Evolutionary conservation across 1,140 invertebrate genomes (phyloP).

Genomic region (Periplaneta americana): DNA sequence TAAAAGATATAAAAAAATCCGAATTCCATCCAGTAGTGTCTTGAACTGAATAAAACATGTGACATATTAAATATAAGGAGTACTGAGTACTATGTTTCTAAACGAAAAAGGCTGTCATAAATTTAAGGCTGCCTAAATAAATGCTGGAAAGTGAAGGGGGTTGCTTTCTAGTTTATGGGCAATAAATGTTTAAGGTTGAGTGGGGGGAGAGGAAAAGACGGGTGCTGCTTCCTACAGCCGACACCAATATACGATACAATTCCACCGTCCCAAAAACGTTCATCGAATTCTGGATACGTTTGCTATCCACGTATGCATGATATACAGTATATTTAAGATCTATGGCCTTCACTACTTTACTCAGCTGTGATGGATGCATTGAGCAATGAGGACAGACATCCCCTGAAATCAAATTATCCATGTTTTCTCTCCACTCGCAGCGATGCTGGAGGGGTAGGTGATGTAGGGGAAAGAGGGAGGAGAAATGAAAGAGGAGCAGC

Average conservation of each 20-base stretch:
- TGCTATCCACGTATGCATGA: background rate
- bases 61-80: background rate
- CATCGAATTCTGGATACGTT: background rate
- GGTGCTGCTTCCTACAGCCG: background rate
- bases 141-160: no score
- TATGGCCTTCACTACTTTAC: background rate
- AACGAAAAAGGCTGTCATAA: background rate
- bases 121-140: background rate
- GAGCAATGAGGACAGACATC: constrained; percentile 2
- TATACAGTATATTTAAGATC: background rate
- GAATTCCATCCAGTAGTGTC: background rate
- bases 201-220: no score
- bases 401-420: constrained; percentile 1
- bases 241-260: no score
- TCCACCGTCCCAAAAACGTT: background rate
- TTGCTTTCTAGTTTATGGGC: background rate
- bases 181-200: no score
- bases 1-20: no score
- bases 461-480: background rate
- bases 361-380: background rate
- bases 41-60: background rate
- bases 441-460: constrained; percentile 4
- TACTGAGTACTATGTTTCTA: background rate
- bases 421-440: constrained; percentile 2
- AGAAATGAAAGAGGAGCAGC: background rate